Evolutionary conservation across 2,797 vertebrate species (phyloP).

Genomic region (Mus caroli): DNA sequence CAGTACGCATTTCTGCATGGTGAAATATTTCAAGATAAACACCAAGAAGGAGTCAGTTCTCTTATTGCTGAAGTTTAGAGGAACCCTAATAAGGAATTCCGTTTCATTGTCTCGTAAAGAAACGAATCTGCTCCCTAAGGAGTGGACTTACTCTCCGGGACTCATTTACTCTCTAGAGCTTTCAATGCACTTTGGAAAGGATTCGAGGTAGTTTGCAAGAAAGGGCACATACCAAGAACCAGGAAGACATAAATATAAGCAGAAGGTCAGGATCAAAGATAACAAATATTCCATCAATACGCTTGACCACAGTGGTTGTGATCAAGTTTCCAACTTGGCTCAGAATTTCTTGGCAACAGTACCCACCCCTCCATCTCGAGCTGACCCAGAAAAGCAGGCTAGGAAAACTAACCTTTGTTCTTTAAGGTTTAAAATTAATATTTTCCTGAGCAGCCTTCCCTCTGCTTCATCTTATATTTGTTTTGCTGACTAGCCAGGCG

Average conservation of each 20-base stretch:
- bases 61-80: neutral
- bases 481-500: slow-evolving; percentile 20
- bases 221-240: slow-evolving; percentile 33
- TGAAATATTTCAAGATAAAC: slow-evolving; percentile 74
- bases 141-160: neutral
- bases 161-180: slow-evolving; percentile 21
- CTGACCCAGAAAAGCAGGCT: slow-evolving; percentile 68
- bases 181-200: neutral
- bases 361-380: slow-evolving; percentile 25
- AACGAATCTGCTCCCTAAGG: neutral
- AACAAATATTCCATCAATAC: slow-evolving; percentile 68
- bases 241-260: slow-evolving; percentile 59
- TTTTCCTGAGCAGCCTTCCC: slow-evolving; percentile 43
- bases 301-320: slow-evolving; percentile 28
- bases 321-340: slow-evolving; percentile 74
- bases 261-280: slow-evolving; percentile 69
- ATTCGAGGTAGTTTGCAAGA: slow-evolving; percentile 22
- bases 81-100: slow-evolving; percentile 3
- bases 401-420: slow-evolving; percentile 69
- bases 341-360: slow-evolving; percentile 69
- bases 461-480: slow-evolving; percentile 12
- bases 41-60: slow-evolving; percentile 50
- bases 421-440: slow-evolving; percentile 57
- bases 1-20: slow-evolving; percentile 14
- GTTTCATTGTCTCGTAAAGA: slow-evolving; percentile 64